Base-by-base conservation (phyloP, 92 coral and sea anemone species). In the Montipora capitata region DNA sequence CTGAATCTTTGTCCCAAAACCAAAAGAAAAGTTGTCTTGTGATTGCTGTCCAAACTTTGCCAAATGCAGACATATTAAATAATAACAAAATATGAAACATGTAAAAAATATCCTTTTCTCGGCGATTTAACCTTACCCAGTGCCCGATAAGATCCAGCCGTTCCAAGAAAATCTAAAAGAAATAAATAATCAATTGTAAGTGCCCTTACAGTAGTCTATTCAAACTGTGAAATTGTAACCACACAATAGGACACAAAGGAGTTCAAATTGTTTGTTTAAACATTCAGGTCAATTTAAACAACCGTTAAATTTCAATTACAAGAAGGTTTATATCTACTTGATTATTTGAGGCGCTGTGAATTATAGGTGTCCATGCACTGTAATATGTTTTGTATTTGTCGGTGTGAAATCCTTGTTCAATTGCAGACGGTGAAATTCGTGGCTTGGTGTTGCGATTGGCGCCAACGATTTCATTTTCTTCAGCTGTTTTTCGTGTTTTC, bases 71-170 rank as follows among this genome's bases (percentile, higher is more conserved):
- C 35, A 27, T 27, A 27, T 27, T 27, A 27, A 27, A 27, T 27
- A 27, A 27, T 27, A 27, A 27, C 35, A 27, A 27, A 27, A 27
- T 27, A 27, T 27, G 35, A 27, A 27, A 27, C 35, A 27, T 1
- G 35, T 27, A 27, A 27, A 27, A 27, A 27, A 27, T 27, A 27
- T 27, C 35, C 35, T 27, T 27, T 41, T 68, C 69, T 45, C 42
- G 4, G 39, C 62, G 43, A 10, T n/a, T 38, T 39, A 10, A 6
- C 98, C 87, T 27, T 87, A 95, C 98, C 98, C 98, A 95, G 49
- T 95, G 92, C 57, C 98, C 96, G 66, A 95, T 91, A 9, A 95
- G 86, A 72, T 95, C 94, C 4, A 94, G 83, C 15, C 98, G 96
- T 67, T 94, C 98, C 68, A 88, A 68, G 77, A 87, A 95, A 13